Evolutionary conservation across 2,888 invertebrate species (phyloP), one percentile per base, ranked within the genome.

Genomic region (Ophion ventricosus): DNA sequence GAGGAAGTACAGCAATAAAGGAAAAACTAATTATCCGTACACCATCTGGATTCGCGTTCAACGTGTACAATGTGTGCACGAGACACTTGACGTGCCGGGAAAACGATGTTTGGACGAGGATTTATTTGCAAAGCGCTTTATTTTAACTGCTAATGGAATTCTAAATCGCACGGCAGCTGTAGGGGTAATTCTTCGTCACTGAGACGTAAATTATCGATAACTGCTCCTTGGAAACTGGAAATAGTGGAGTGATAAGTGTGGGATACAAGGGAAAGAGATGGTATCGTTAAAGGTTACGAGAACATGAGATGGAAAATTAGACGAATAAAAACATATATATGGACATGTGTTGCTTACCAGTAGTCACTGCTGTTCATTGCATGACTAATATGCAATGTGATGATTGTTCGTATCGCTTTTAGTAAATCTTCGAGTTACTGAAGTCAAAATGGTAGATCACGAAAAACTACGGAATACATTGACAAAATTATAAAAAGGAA

Each of bases 21-120:
- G n/a, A 11, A 59, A 67, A 77, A 20, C 59, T 43, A 77, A 76
- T 66, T 76, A 57, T 67, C 67, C 25, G 43, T 25, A 49, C 25
- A 7, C 26, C 49, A 8, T 49, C 26, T 17, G 49, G 25, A 17
- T 67, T 49, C 20, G 17, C 11, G 20, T 35, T 35, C n/a, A 29
- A 29, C 29, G 8, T 66, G 17, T 61, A 61, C 2, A 17, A 49
- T 17, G 49, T 49, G 49, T 49, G 43, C 11, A 29, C 29, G 29
- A 29, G 29, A 8, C 35, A 49, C 17, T 49, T 49, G 49, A 49
- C 49, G 14, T 49, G 17, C 49, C 49, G 4, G 4, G 17, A 17
- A 49, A 49, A 17, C 49, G 49, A 49, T 11, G 14, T 49, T 14
- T 49, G 49, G 49, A 49, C 49, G 49, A 49, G 49, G 11, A 49